Evolutionary conservation across 2,797 vertebrate species (phyloP), one percentile per base, ranked within the genome.

Genomic region (Muraenolepis orangiensis): DNA sequence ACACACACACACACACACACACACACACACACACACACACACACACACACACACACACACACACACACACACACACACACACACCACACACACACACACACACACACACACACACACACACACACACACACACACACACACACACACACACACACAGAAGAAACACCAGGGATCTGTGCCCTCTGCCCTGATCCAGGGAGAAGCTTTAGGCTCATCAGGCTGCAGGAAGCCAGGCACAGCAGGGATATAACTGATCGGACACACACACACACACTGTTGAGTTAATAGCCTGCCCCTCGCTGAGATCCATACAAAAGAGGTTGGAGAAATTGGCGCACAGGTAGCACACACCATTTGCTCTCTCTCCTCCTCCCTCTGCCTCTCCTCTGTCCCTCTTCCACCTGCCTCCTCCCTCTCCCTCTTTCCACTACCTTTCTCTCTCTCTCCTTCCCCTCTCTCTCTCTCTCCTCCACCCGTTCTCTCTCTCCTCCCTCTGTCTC

Each of bases 241-340:
- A 11, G 51, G 51, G 51, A 2, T 20, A n/a, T n/a, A 57, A 23
- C 20, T 57, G n/a, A 23, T 13, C 32, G 11, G 32, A 70, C 75
- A 73, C 80, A 84, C 78, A 77, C 74, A 76, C 1, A 38, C 82
- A 81, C 79, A 83, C 87, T 78, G 84, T 85, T 89, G 87, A 84
- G 89, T 86, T 89, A 90, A 92, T 91, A 81, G 85, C 80, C 80
- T 73, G 23, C 80, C 78, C 36, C 87, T 82, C 71, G 85, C 87
- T 87, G 88, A 20, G 88, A 79, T 77, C 79, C 73, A 79, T 74
- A 57, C 74, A 72, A 80, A n/a, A 80, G 81, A 84, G 85, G 84
- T 86, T 87, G 80, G 83, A 76, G 79, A 75, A 67, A 71, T 77
- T 61, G 64, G 78, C 16, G 80, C 84, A 76, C 78, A 51, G 75